These are phyloP conservation scores for Anodontia alba DNA, from an alignment of 2,888 invertebrate genomes.

Conservation along the genomic window DNA sequence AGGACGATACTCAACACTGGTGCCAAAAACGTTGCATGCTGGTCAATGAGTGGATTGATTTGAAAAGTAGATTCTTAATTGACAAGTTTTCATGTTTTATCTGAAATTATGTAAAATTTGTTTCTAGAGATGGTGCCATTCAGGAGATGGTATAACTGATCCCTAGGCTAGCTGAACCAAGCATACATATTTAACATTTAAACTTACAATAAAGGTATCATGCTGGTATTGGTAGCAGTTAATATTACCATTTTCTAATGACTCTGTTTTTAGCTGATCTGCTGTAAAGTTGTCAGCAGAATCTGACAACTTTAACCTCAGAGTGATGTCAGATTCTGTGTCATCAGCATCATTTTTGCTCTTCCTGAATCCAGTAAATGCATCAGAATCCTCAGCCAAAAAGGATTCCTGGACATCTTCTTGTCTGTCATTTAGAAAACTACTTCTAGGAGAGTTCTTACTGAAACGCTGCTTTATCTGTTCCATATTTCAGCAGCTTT, in stretches of 20 bases:
- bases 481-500: constrained; percentile 23
- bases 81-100: no score
- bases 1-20: no score
- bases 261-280: not conserved
- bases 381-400: constrained; percentile 64
- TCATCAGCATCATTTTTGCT: constrained; percentile 20
- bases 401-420: constrained; percentile 53
- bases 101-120: no score
- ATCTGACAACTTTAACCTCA: constrained; percentile 46
- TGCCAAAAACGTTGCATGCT: no score
- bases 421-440: constrained; percentile 21
- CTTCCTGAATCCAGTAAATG: constrained; percentile 53
- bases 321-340: constrained; percentile 24
- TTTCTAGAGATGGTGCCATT: no score
- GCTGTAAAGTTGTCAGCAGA: constrained; percentile 28
- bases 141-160: no score
- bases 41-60: no score
- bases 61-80: no score
- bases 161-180: no score
- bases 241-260: not conserved
- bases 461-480: constrained; percentile 38
- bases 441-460: constrained; percentile 28
- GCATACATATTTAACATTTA: no score
- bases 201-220: no score
- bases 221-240: no score